Conservation (phyloP, 2,797 vertebrate genomes). For the Buphagus erythrorhynchus region DNA sequence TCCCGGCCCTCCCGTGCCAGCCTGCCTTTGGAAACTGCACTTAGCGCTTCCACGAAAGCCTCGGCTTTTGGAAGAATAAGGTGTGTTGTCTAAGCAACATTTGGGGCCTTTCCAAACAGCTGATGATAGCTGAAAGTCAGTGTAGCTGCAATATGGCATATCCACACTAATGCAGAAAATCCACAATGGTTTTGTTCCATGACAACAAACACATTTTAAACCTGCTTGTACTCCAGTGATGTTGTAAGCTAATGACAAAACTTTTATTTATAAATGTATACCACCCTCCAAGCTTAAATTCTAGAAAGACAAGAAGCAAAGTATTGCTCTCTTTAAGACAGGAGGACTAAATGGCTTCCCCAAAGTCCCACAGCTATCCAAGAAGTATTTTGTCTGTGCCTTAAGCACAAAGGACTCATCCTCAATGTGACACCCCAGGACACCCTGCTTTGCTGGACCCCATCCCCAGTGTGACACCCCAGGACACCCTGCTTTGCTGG, state of each 20-base stretch:
- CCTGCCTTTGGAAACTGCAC: background rate
- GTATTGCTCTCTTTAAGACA: background rate
- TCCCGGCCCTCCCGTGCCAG: background rate
- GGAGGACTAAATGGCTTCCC: background rate
- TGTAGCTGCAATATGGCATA: background rate
- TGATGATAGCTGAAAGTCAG: background rate
- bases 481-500: background rate
- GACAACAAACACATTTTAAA: background rate
- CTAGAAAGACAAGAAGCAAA: background rate
- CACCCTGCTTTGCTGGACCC: background rate
- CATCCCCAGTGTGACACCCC: no score
- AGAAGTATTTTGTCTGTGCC: background rate
- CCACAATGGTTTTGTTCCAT: background rate
- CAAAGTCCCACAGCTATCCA: background rate
- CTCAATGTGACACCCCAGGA: background rate
- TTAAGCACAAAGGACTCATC: background rate
- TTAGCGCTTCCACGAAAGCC: background rate
- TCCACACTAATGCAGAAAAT: background rate
- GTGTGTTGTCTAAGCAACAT: background rate
- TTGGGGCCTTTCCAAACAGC: background rate
- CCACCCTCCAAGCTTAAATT: background rate
- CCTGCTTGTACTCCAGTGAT: background rate
- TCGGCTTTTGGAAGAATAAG: background rate
- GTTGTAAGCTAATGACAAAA: rapidly evolving
- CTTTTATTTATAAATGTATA: background rate